Conservation (phyloP, 53 echinoderm and acorn worm species). For the Pentamera pediparva region DNA sequence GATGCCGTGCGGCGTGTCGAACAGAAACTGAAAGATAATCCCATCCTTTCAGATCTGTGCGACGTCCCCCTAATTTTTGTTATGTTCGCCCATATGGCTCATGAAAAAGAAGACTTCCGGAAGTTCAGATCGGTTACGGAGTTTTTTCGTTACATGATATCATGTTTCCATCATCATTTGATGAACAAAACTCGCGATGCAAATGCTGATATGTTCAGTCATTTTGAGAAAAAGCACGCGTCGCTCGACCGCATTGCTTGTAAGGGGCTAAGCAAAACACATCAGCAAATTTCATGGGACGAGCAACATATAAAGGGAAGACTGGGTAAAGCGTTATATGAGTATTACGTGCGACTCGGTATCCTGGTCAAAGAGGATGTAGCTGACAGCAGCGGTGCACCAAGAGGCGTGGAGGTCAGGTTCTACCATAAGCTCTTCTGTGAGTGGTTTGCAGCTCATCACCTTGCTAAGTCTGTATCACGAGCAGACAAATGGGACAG, state of each 20-base stretch:
- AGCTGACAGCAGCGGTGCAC: not conserved
- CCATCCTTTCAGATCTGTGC: not conserved
- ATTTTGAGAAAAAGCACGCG: not conserved
- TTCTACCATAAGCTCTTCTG: conserved; percentile 4
- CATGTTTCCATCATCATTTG: conserved; percentile 1
- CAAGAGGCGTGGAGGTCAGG: not conserved
- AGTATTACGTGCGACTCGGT: conserved; percentile 3
- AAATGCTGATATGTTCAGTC: too few species aligned
- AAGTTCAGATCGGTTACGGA: not conserved
- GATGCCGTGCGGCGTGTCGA: not conserved
- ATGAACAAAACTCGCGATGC: not conserved
- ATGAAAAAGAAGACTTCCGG: not conserved
- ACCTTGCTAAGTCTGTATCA: too few species aligned
- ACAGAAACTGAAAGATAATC: not conserved
- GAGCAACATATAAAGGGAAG: not conserved
- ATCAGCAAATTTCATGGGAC: not conserved
- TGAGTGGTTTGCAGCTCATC: too few species aligned
- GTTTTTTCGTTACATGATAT: not conserved
- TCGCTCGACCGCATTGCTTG: not conserved
- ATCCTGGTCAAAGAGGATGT: not conserved
- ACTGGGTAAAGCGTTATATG: conserved; percentile 13
- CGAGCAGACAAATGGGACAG: too few species aligned
- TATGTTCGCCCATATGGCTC: conserved; percentile 2
- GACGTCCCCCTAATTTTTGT: not conserved
- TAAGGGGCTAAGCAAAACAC: not conserved